Evolutionary conservation across 2,888 invertebrate genomes (phyloP).

Genomic region (Sceliomorpha sp.): DNA sequence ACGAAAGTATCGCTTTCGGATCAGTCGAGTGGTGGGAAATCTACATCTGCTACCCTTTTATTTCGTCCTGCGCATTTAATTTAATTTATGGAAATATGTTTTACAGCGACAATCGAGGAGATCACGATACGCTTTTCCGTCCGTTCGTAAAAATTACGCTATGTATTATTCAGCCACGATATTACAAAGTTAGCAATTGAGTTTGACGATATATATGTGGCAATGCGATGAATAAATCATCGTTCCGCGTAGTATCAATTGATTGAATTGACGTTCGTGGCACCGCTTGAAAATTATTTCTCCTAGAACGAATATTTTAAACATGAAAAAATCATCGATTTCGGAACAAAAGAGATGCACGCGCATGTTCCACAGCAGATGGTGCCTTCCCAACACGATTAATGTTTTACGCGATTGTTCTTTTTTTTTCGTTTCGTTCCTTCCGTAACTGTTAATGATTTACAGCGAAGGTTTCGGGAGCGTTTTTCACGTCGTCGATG

Average conservation of each 20-base stretch:
- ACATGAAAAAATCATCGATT: slow-evolving; percentile 37
- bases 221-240: slow-evolving; percentile 22
- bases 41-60: slow-evolving; percentile 37
- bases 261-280: slow-evolving; percentile 33
- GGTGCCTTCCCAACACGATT: slow-evolving; percentile 42
- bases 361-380: slow-evolving; percentile 41
- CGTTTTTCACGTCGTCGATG: background rate
- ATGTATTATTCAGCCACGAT: slow-evolving; percentile 26
- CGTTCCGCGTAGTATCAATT: slow-evolving; percentile 19
- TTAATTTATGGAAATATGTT: slow-evolving; percentile 44
- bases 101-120: slow-evolving; percentile 13
- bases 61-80: slow-evolving; percentile 21
- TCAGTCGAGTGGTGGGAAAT: slow-evolving; percentile 35
- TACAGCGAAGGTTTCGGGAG: too few relatives aligned
- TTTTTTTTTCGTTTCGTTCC: too few relatives aligned
- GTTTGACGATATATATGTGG: slow-evolving; percentile 24
- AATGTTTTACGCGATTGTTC: too few relatives aligned
- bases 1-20: slow-evolving; percentile 30
- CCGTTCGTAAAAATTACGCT: slow-evolving; percentile 7
- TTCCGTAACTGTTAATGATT: too few relatives aligned
- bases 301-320: slow-evolving; percentile 26
- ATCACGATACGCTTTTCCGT: slow-evolving; percentile 6
- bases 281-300: slow-evolving; percentile 29
- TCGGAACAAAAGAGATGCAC: slow-evolving; percentile 25
- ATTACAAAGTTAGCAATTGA: slow-evolving; percentile 19